Evolutionary conservation across 2,113 vertebrate species (phyloP), one percentile per base, ranked within the genome.

Genomic region (Callorhinus ursinus): DNA sequence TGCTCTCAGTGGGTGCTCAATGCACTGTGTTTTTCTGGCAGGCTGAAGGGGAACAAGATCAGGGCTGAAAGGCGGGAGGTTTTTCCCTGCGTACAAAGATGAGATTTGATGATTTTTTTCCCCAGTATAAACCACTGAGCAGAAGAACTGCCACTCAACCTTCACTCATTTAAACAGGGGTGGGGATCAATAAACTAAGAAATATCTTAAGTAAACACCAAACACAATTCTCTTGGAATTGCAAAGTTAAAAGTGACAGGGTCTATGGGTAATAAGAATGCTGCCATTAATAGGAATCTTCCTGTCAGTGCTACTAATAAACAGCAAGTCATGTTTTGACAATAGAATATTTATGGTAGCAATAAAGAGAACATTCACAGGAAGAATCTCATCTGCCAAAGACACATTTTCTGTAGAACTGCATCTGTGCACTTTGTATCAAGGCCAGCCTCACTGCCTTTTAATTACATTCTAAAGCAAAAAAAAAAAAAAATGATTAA

Each of bases 291-390:
- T 88, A 95, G 95, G 85, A 96, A 55, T 92, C 77, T 93, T 97
- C 92, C 95, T 96, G 91, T 98, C 96, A 96, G 97, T 65, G 72
- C 79, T 89, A 79, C 85, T 98, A 97, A 98, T 97, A 97, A 98
- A 98, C 95, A 98, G 92, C 86, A 84, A 96, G 96, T 96, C 96
- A 96, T 97, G 97, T 97, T 97, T 93, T 96, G 97, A 98, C 98
- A 98, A 96, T 8, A 80, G 96, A 97, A 95, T 98, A 98, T 98
- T 98, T 98, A 98, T 98, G 96, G 93, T 57, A 89, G 97, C 95
- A 98, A 98, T 98, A 98, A 98, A 96, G 87, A 96, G 84, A 96
- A 94, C 96, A 94, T 95, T 96, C 93, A 72, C 85, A 96, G 93
- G 94, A 94, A 97, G 96, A 96, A 93, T 93, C 86, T 97, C 88